Base-by-base conservation (phyloP, 2,888 invertebrate species). In the Lysandra coridon region DNA sequence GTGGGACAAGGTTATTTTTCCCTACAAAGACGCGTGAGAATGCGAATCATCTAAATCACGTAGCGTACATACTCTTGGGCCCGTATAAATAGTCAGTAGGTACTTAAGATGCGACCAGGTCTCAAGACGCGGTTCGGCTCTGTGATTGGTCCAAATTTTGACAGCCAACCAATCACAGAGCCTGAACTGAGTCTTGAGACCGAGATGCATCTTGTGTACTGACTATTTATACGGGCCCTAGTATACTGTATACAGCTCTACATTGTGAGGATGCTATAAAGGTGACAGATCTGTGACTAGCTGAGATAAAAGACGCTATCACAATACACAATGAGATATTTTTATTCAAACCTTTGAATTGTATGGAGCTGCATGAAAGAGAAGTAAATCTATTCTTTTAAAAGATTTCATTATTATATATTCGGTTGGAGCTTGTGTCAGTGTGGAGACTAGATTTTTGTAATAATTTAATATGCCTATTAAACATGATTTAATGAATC, bases 1-100 rank as follows among this genome's bases (percentile, higher is more conserved):
- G 80, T 81, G 81, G 80, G 81, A 81, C 77, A 81, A 83, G 81
- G 83, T 81, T 80, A 81, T 80, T 83, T 84, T 81, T 81, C 80
- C 77, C 60, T 84, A 84, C 82, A 79, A 64, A 79, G 79, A 62
- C 82, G 86, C 87, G 86, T 86, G 87, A 86, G 87, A 87, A 87
- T 81, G 83, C 82, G 82, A 84, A 84, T 83, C 83, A 84, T 84
- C 84, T 84, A 83, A 83, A 85, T 83, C 81, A 82, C 82, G 81
- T 81, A 81, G 82, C 81, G 49, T 82, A 17, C 82, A 82, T 82
- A 62, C 14, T 57, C 57, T 0, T 57, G 17, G 23, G 23, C 23
- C 23, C 23, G 23, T 23, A 23, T 23, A 23, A 23, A 23, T 23
- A 23, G 23, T 23, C 23, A 23, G 23, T 23, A 23, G 23, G 23